Base-by-base conservation (phyloP, 1,140 invertebrate genomes). In the Eueides isabella region DNA sequence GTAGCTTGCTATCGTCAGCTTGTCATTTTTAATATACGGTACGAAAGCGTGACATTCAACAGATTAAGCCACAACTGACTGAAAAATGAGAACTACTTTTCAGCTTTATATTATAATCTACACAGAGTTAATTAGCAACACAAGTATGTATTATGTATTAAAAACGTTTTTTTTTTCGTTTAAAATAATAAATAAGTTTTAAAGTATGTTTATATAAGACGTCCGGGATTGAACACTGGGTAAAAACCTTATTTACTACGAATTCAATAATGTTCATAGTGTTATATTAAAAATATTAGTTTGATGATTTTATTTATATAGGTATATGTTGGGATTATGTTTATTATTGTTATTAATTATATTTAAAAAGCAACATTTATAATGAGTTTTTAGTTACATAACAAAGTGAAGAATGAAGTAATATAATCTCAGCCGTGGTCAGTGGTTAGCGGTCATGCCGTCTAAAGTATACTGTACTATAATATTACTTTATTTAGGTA, bases 31-130 rank as follows among this genome's bases (percentile, higher is more conserved):
- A 26, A 55, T 55, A 55, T 19, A 12, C 48, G 48, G 26, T 55
- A 55, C 48, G 48, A 26, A 55, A 55, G 48, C 48, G 23, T 26
- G 48, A 23, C 26, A 55, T 55, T 55, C 19, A 55, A 55, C 48
- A 55, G 48, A 55, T 55, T 55, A 55, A 55, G 48, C 48, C 48
- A 55, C 9, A 55, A 55, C 48, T 55, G 48, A 55, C 19, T 26
- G 19, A 55, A 55, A 55, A 26, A 12, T 55, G 48, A 12, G 41
- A 55, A 55, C 48, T 55, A 55, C 48, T 55, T 55, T 55, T 55
- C 48, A 23, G 48, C 7, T 55, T 55, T 12, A 55, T 19, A 55
- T 55, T 55, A 55, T 55, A 6, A 55, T 55, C 19, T 55, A 23
- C 9, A 23, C 3, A 55, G 2, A 11, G 1, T 23, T 55, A 44